A percentile compares a stretch with the other conserved stretches of the same genome.
These are phyloP conservation scores for Prosopocoilus inquinatus DNA, from an alignment of 2,888 invertebrate genomes.

Conservation along the genomic window DNA sequence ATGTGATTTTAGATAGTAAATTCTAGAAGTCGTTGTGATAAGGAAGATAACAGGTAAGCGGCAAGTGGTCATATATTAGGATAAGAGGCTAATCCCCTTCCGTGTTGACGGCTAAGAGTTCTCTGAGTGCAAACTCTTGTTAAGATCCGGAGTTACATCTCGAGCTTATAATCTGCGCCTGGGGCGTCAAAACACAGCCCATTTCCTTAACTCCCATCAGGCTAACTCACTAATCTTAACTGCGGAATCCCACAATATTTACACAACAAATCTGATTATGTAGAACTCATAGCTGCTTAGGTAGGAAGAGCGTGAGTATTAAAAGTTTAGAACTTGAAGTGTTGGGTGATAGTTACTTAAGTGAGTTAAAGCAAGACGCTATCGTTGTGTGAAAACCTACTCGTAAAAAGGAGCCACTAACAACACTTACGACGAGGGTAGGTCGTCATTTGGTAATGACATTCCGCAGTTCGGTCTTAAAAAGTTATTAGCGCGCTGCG, in stretches of 20 bases:
- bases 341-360: conserved; percentile 20
- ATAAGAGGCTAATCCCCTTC: conserved; percentile 25
- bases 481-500: conserved; percentile 42
- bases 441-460: conserved; percentile 44
- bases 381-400: conserved; percentile 29
- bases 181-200: conserved; percentile 35
- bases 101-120: conserved; percentile 11
- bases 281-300: conserved; percentile 20
- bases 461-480: conserved; percentile 40
- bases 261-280: conserved; percentile 35
- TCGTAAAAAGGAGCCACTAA: conserved; percentile 38
- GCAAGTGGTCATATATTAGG: conserved; percentile 30
- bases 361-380: conserved; percentile 21
- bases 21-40: too few relatives aligned
- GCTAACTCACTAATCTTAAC: conserved; percentile 35
- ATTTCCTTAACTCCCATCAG: conserved; percentile 38
- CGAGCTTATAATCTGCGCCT: conserved; percentile 44
- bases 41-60: conserved; percentile 21
- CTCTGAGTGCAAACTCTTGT: conserved; percentile 48
- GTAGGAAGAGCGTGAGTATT: conserved; percentile 15
- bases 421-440: conserved; percentile 35
- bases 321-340: conserved; percentile 28
- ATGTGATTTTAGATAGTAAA: neutral
- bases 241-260: conserved; percentile 23
- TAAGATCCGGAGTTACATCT: conserved; percentile 45